Evolutionary conservation across 1,140 invertebrate species (phyloP), one percentile per base, ranked within the genome.

Genomic region (Ylistrum balloti): DNA sequence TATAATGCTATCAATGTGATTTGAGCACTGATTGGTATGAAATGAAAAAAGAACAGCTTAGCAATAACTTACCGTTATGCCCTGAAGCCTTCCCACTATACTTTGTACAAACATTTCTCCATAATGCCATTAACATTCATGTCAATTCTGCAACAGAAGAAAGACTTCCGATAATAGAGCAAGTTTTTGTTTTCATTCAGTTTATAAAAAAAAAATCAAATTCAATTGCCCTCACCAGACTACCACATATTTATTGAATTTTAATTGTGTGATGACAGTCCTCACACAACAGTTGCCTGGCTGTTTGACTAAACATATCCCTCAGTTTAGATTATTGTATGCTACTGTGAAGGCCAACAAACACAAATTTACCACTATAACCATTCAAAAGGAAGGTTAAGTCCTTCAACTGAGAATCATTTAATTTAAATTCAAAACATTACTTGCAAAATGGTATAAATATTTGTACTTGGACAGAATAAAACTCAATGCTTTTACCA

Each of bases 391-490:
- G 17, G 56, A 22, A 28, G 56, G 56, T 74, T 74, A 28, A 74
- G 56, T 9, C 56, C 1, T 74, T 74, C 56, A 74, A 74, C 28
- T 28, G n/a, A 11, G 56, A 74, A 74, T 74, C 5, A 5, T n/a
- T 74, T 74, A 74, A 74, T 74, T 74, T 17, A 74, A 74, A 28
- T 28, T 74, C 56, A 74, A 22, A 74, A 74, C 56, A 74, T 74
- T 74, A 74, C 56, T 74, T 74, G n/a, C 56, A 74, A 74, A 74
- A 74, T 74, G 56, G 56, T 74, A 74, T n/a, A 74, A 74, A 74
- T 74, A 74, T 74, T 74, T 74, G 56, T 28, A 28, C 56, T 28
- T 17, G 56, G 13, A 74, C 56, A 74, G 56, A 74, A 74, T 28
- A 28, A 28, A 74, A 74, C n/a, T 38, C 35, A 38, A 38, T 38